These are phyloP conservation scores for Oophaga sylvatica DNA, from an alignment of 2,797 vertebrate species.

Conservation along the genomic window DNA sequence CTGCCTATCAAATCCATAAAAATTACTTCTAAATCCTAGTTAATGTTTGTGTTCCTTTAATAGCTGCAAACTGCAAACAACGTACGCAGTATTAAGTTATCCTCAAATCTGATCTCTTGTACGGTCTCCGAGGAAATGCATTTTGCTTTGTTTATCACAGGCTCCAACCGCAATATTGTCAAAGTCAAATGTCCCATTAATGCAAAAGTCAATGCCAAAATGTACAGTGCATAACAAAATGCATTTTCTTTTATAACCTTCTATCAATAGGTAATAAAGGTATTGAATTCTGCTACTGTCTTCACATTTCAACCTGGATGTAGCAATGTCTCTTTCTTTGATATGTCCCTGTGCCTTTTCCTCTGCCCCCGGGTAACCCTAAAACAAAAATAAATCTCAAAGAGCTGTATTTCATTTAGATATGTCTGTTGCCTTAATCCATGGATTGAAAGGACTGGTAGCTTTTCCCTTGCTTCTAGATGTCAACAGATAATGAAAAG, in stretches of 20 bases:
- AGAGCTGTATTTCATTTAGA: slow-evolving; percentile 45
- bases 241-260: slow-evolving; percentile 12
- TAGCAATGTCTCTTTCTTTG: slow-evolving; percentile 32
- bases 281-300: slow-evolving; percentile 22
- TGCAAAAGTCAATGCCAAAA: slow-evolving; percentile 7
- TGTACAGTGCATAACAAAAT: slow-evolving; percentile 10
- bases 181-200: slow-evolving; percentile 38
- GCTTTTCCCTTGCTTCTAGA: slow-evolving; percentile 46
- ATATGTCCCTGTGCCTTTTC: slow-evolving; percentile 26
- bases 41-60: background rate
- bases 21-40: background rate
- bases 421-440: slow-evolving; percentile 43
- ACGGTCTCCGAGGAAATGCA: background rate
- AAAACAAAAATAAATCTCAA: slow-evolving; percentile 51
- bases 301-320: slow-evolving; percentile 19
- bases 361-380: slow-evolving; percentile 41
- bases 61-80: background rate
- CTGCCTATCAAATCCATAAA: background rate
- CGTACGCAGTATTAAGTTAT: background rate
- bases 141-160: slow-evolving; percentile 11
- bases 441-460: slow-evolving; percentile 38
- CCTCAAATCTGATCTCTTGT: slow-evolving; percentile 4
- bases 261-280: slow-evolving; percentile 32
- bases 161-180: background rate
- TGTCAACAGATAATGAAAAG: slow-evolving; percentile 55